These are phyloP conservation scores for Okapia johnstoni DNA, from an alignment of 2,113 vertebrate species.

Conservation along the genomic window DNA sequence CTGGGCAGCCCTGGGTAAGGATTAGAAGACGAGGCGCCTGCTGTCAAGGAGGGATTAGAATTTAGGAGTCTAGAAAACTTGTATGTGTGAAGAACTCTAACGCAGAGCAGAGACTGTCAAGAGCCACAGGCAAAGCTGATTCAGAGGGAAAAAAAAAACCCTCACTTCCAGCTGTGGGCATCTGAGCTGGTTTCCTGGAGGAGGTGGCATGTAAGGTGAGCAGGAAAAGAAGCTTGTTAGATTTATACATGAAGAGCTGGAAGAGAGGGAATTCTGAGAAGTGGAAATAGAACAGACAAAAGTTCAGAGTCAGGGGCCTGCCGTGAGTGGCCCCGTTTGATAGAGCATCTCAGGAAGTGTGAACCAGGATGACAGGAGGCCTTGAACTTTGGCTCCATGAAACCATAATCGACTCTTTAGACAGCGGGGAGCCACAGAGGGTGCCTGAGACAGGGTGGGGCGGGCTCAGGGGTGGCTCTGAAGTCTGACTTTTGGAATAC, in stretches of 20 bases:
- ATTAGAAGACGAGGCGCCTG: not conserved
- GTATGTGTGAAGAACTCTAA: not conserved
- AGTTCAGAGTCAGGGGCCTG: not conserved
- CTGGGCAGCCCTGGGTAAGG: not conserved
- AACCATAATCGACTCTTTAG: not conserved
- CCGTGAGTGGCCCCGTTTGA: not conserved
- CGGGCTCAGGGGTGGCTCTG: not conserved
- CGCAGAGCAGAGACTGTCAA: not conserved
- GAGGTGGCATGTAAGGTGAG: not conserved
- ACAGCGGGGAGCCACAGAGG: not conserved
- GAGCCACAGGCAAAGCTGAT: not conserved
- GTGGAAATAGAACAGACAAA: not conserved
- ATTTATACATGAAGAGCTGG: not conserved
- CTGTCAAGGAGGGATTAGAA: not conserved
- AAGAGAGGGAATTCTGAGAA: constrained; percentile 2
- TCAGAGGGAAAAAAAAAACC: not conserved
- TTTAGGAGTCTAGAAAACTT: not conserved
- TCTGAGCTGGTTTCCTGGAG: not conserved
- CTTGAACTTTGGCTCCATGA: not conserved
- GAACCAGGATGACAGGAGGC: not conserved
- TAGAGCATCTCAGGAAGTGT: not conserved
- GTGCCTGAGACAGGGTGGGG: not conserved
- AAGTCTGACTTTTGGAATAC: not conserved
- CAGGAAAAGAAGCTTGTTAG: not conserved
- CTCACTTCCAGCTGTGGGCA: not conserved